Base-by-base conservation (phyloP, 2,888 invertebrate genomes). In the Aspidapion aeneum region DNA sequence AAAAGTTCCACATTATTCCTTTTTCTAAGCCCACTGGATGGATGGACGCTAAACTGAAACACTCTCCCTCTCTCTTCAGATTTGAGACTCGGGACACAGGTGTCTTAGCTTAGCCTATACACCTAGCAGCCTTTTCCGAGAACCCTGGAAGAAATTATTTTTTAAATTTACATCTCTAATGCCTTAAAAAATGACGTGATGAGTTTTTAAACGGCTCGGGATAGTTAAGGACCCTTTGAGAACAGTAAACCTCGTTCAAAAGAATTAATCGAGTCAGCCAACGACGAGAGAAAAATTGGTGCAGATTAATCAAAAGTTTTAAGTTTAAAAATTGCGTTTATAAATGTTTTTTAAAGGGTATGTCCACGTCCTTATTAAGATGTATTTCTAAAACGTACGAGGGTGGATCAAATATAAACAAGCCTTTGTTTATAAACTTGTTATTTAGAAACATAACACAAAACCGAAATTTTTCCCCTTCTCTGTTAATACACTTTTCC, bases 101-200 rank as follows among this genome's bases (percentile, higher is more conserved):
- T 35, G 35, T 35, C 12, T 35, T 35, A 35, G 12, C 35, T 12
- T n/a, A n/a, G n/a, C n/a, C n/a, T n/a, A n/a, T n/a, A n/a, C n/a
- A n/a, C n/a, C n/a, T n/a, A n/a, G n/a, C n/a, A n/a, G n/a, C 35
- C 35, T 12, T 35, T 35, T 35, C 35, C 35, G 51, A 63, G 63
- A 22, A 58, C 65, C 67, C 67, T 69, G 62, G 62, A 55, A 63
- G 66, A n/a, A 65, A 58, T 57, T 65, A 67, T 68, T 73, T 74
- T 74, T 73, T 73, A 73, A 75, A 77, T 78, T 77, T 78, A 75
- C 78, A 78, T 77, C 70, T 70, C 71, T 77, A 77, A 77, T 76
- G 71, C 71, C 67, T 68, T 69, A 17, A 52, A 19, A 52, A 17
- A 35, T 35, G 35, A 12, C 18, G 58, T 57, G 66, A 64, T 59